Evolutionary conservation across 2,888 invertebrate species (phyloP), one percentile per base, ranked within the genome.

Genomic region (Ctenicera cuprea): DNA sequence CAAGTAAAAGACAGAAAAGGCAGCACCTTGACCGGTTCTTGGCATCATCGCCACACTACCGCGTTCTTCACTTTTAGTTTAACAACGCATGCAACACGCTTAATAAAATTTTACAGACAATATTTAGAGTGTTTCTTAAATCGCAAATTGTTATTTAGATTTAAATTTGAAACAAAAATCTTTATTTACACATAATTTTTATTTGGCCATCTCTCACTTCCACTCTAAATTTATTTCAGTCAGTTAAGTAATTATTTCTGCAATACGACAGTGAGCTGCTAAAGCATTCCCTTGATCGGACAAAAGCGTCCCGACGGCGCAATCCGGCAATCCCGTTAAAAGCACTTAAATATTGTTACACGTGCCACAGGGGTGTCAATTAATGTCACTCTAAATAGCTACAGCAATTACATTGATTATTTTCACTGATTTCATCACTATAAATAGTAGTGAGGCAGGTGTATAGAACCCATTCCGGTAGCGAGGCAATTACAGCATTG

Each of bases 1-100:
- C 52, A 70, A 71, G 61, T 67, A 76, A 73, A 77, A 68, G 20
- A 52, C 65, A 57, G 66, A 63, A 69, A 72, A 66, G 16, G 37
- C 63, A 52, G 41, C 52, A 54, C 63, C 43, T 33, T 70, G 70
- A 26, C 52, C 30, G 14, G 50, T 65, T 74, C 26, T 54, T 48
- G 48, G 38, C 71, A 67, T 67, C 45, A 57, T 72, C 20, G 30
- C 66, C 14, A 30, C 50, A 18, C 50, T n/a, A 30, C 43, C 43
- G 2, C 18, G 9, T 14, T 33, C 3, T 57, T 20, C 41, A 50
- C 50, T 50, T 54, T 26, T 8, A 30, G 12, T 30, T 54, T 30
- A 26, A 54, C 4, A 30, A 26, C n/a, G 14, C n/a, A n/a, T 54
- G n/a, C 41, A 41, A 14, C 14, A 41, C n/a, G 7, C 16, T 18